A percentile compares a stretch with the other conserved stretches of the same genome.
Conservation (phyloP, 1,140 invertebrate genomes). For the Gryllus bimaculatus region DNA sequence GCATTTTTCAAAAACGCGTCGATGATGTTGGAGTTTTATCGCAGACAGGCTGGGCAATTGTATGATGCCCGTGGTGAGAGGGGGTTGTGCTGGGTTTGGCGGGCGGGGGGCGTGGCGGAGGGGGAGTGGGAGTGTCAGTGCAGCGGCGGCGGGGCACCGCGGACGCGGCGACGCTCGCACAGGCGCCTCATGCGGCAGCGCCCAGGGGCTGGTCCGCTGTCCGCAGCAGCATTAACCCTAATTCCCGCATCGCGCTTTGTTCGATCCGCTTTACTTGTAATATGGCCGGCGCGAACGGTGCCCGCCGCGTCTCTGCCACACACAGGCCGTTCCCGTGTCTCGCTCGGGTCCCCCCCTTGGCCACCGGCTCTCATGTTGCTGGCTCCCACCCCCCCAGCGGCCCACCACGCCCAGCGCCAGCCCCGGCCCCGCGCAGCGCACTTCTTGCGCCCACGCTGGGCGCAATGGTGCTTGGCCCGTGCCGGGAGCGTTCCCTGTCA, state of each 20-base stretch:
- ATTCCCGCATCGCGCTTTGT: not conserved
- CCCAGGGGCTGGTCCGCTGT: not conserved
- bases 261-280: not conserved
- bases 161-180: not conserved
- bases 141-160: no score
- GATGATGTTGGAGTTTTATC: no score
- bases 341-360: not conserved
- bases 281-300: not conserved
- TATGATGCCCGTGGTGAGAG: not conserved
- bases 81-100: not conserved
- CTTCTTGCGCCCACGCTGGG: no score
- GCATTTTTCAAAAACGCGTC: no score
- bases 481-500: no score
- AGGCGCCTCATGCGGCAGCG: slow-evolving; percentile 3
- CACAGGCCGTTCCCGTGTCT: not conserved
- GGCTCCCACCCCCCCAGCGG: slow-evolving; percentile 26
- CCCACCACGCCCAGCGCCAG: not conserved
- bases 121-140: not conserved
- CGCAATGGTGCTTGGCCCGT: no score
- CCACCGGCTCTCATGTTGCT: not conserved
- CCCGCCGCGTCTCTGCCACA: not conserved
- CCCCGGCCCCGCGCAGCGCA: not conserved
- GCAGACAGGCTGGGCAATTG: no score
- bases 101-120: not conserved
- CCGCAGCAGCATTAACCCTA: not conserved